Evolutionary conservation across 2,797 vertebrate genomes (phyloP).

Genomic region (Pelochelys cantorii): DNA sequence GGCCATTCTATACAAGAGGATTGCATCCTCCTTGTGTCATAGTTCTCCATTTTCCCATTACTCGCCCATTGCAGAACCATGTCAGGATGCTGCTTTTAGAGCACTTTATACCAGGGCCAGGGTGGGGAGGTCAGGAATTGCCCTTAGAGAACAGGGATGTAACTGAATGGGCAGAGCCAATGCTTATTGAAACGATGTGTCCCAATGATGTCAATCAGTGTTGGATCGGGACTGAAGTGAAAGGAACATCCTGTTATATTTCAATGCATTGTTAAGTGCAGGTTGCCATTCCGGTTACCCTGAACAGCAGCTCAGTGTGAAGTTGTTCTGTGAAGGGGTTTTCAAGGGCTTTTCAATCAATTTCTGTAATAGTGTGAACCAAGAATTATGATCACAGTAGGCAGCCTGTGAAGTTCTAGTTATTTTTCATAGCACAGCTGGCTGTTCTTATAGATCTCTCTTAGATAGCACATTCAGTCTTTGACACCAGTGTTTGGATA

Average conservation of each 20-base stretch:
- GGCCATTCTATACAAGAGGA: not conserved
- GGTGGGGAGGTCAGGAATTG: not conserved
- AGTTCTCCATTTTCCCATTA: not conserved
- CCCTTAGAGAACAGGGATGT: not conserved
- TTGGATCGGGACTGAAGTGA: not conserved
- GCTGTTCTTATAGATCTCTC: not conserved
- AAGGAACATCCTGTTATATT: not conserved
- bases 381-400: not conserved
- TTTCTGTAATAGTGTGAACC: not conserved
- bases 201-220: not conserved
- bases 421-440: not conserved
- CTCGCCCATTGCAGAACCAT: rapidly evolving
- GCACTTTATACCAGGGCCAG: rapidly evolving
- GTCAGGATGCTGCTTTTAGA: not conserved
- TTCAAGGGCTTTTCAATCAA: not conserved
- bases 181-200: not conserved
- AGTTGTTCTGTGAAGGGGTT: not conserved
- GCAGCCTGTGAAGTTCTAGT: not conserved
- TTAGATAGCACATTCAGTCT: not conserved
- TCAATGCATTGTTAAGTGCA: not conserved
- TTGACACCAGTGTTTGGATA: not conserved
- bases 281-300: not conserved
- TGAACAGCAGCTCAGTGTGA: not conserved
- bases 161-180: not conserved
- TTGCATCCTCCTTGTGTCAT: not conserved